Conservation (phyloP, 2,113 vertebrate genomes). For the Onychorhynchus coronatus region DNA sequence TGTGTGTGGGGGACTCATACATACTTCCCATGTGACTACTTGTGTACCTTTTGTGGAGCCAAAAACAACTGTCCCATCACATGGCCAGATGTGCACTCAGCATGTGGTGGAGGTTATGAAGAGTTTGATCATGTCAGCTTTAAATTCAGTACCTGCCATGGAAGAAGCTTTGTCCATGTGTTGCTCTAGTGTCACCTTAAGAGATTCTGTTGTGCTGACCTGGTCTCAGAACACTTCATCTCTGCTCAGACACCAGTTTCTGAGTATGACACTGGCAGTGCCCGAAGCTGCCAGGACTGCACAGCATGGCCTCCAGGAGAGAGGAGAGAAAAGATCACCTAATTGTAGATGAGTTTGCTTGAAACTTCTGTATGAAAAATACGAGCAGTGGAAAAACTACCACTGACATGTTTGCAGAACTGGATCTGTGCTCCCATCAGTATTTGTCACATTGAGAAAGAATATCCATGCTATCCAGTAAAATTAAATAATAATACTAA, state of each 20-base stretch:
- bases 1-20: rapidly evolving
- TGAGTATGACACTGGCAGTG: neutral
- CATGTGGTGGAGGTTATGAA: neutral
- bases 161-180: neutral
- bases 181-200: neutral
- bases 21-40: no score
- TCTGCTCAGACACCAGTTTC: neutral
- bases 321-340: neutral
- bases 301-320: neutral
- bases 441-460: neutral
- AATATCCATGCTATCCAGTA: neutral
- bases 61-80: neutral
- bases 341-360: neutral
- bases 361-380: neutral
- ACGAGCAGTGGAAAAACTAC: neutral
- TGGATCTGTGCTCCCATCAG: neutral
- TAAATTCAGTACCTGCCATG: neutral
- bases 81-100: neutral
- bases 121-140: neutral
- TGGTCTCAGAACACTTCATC: neutral
- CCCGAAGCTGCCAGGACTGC: neutral
- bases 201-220: neutral
- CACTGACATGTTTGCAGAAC: neutral
- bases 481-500: neutral
- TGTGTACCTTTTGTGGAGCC: neutral